A percentile compares a stretch with the other conserved stretches of the same genome.
phyloP scores from a whole-genome alignment of 53 echinoderm and acorn worm species.

The Glandiceps talaboti region DNA sequence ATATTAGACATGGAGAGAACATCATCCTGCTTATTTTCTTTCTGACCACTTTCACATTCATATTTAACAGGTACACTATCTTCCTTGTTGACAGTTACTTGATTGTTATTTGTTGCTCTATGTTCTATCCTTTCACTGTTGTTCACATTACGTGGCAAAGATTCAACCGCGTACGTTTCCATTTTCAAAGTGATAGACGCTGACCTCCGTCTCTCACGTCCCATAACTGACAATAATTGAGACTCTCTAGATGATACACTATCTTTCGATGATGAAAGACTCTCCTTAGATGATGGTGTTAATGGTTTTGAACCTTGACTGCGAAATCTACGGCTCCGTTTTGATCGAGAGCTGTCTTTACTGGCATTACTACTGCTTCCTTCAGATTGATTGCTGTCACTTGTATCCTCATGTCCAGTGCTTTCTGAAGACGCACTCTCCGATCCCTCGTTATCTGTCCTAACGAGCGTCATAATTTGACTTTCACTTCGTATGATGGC shows the following conservation, averaged over 20 bases:
- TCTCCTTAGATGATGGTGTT: background rate
- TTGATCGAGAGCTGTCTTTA: background rate
- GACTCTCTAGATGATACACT: background rate
- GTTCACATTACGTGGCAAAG: no score
- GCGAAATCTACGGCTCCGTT: background rate
- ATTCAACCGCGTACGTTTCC: no score
- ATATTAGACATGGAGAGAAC: background rate
- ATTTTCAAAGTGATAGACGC: background rate
- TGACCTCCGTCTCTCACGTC: background rate
- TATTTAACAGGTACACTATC: background rate
- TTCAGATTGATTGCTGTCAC: background rate
- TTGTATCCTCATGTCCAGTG: conserved; percentile 9
- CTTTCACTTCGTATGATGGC: conserved; percentile 45
- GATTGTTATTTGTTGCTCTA: conserved; percentile 8
- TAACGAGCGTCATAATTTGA: background rate
- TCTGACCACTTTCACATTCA: conserved; percentile 8
- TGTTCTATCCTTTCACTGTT: background rate
- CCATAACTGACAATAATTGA: background rate
- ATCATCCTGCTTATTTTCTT: conserved; percentile 11
- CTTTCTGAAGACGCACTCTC: conserved; percentile 8
- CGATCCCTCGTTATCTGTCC: background rate
- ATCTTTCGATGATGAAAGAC: background rate
- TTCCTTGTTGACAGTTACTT: conserved; percentile 13
- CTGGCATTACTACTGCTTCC: background rate
- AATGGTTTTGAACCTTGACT: background rate